Evolutionary conservation across 2,797 vertebrate genomes (phyloP).

Genomic region (Coregonus sp.): DNA sequence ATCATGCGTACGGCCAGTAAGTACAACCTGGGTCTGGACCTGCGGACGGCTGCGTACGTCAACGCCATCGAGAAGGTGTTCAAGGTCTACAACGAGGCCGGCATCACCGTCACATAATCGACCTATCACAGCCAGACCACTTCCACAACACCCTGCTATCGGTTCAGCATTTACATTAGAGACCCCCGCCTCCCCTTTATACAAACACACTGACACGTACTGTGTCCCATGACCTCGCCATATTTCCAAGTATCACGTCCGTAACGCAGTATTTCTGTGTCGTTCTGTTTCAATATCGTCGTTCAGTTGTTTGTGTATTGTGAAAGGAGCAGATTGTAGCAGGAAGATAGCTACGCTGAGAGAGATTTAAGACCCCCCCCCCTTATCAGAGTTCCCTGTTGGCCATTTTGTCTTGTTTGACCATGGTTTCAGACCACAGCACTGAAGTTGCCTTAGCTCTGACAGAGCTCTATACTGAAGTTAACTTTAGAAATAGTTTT

Average conservation of each 20-base stretch:
- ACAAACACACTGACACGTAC: constrained; percentile 6
- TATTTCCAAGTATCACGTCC: constrained; percentile 2
- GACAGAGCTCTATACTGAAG: constrained; percentile 44
- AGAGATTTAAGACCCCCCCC: background rate
- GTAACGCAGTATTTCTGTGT: background rate
- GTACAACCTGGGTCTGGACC: constrained; percentile 96
- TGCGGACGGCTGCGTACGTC: constrained; percentile 95
- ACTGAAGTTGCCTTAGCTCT: constrained; percentile 76
- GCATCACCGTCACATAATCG: constrained; percentile 93
- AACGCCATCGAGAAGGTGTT: constrained; percentile 99
- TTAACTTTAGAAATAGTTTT: constrained; percentile 31
- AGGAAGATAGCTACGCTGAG: background rate
- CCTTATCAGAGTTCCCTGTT: constrained; percentile 19
- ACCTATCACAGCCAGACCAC: background rate
- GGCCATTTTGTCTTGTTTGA: constrained; percentile 38
- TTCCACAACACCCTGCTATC: constrained; percentile 25
- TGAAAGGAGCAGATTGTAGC: background rate
- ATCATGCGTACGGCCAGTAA: constrained; percentile 98
- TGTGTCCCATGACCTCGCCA: constrained; percentile 21
- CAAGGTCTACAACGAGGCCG: constrained; percentile 97
- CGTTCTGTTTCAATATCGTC: constrained; percentile 9
- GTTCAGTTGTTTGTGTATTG: constrained; percentile 10
- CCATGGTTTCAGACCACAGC: constrained; percentile 41
- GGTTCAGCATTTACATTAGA: constrained; percentile 51
- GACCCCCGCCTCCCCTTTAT: constrained; percentile 21